phyloP scores from a whole-genome alignment of 1,140 invertebrate species.

The Bradynema listronoti region DNA sequence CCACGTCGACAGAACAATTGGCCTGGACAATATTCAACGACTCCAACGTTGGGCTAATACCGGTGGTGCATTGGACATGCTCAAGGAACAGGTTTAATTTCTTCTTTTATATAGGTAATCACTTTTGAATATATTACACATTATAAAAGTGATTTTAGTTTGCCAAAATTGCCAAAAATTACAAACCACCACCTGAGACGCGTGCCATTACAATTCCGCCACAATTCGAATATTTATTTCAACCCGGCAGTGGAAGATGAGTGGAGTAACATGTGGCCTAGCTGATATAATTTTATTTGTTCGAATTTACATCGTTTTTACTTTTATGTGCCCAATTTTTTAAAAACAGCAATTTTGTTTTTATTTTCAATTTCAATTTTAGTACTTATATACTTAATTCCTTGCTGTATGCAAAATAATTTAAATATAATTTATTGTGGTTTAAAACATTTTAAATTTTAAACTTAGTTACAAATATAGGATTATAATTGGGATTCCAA shows the following conservation, averaged over 20 bases:
- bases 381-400: too few species aligned
- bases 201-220: conserved; percentile 51
- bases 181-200: conserved; percentile 47
- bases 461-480: too few species aligned
- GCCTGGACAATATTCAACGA: conserved; percentile 54
- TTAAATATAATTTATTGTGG: too few species aligned
- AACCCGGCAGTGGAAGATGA: conserved; percentile 13
- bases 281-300: too few species aligned
- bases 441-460: too few species aligned
- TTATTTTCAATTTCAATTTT: too few species aligned
- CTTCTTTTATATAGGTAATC: neutral
- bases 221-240: conserved; percentile 55
- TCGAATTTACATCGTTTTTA: too few species aligned
- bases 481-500: too few species aligned
- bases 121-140: neutral
- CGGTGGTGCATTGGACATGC: conserved; percentile 52
- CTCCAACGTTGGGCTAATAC: conserved; percentile 57
- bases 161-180: conserved; percentile 54
- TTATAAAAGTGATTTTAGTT: conserved; percentile 47
- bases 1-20: conserved; percentile 55
- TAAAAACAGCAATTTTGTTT: too few species aligned
- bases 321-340: too few species aligned
- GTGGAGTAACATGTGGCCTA: too few species aligned
- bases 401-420: too few species aligned
- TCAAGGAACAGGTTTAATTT: conserved; percentile 52